Evolutionary conservation across 2,888 invertebrate genomes (phyloP), one percentile per base, ranked within the genome.

Genomic region (Tinea semifulvella): DNA sequence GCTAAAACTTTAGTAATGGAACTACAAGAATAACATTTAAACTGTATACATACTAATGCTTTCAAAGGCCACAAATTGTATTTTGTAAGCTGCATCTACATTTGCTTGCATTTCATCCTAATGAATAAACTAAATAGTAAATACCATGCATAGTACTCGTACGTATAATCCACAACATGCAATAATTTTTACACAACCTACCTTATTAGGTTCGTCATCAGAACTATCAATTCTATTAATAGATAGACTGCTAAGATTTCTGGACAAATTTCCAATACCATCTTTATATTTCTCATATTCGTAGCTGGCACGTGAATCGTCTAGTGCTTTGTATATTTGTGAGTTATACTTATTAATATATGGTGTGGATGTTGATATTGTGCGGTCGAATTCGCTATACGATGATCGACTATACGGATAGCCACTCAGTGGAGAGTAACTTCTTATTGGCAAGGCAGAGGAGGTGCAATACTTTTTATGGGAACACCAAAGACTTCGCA

Each of bases 401-500:
- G 72, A 74, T 26, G 70, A 68, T 50, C 67, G 57, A 54, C 79
- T 79, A 57, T 71, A 65, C n/a, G 80, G 76, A 20, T 80, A 80
- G 45, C 77, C 75, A 51, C 77, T 79, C 45, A 74, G 47, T 40
- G 77, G 79, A 5, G 77, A 70, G 56, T 71, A 71, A 50, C 69
- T 73, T 57, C 75, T 56, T 48, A 60, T 64, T 42, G 69, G 71
- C 2, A 18, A 18, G 45, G 72, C 60, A 36, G 65, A 61, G 52
- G 70, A 73, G 10, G 76, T 80, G 73, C 81, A 81, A 62, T 81
- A 80, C 55, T 84, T 83, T 64, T 85, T 85, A 73, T 85, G 84
- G 62, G 83, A 84, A 60, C 72, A 79, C 85, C 86, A 86, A 50
- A 87, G 65, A 53, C 75, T 81, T 61, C 83, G 79, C 55, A 86